Evolutionary conservation across 1,140 invertebrate genomes (phyloP), one percentile per base, ranked within the genome.

Genomic region (Ceratina calcarata): DNA sequence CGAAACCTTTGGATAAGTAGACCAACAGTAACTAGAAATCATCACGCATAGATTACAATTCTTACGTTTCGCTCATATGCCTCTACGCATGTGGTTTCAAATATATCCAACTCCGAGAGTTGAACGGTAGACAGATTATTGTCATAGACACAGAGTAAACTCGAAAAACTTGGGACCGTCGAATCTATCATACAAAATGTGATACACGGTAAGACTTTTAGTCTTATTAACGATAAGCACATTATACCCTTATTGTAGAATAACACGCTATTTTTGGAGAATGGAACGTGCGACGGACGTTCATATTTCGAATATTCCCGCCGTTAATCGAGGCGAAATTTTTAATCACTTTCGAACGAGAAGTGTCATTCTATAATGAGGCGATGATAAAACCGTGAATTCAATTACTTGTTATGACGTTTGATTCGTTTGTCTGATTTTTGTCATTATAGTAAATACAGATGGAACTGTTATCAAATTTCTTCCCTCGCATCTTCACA

Each of bases 361-460:
- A 45, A 64, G 77, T 87, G 85, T 86, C 88, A 87, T 89, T 89
- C 83, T 86, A 62, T 72, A 75, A 88, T 87, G 79, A 64, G 80
- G 74, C 20, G 64, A 74, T 70, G 66, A 66, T 32, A 65, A 77
- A 61, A 68, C 61, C 68, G 57, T 62, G 73, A 69, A 70, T 83
- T 69, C 76, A 68, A 82, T 81, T 68, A 72, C 74, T 51, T 74
- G 67, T 82, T 80, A 49, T 22, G 22, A 72, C 80, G 66, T 80
- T 80, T 87, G 83, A 77, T 85, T 88, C 79, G 82, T 74, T 84
- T 45, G 55, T 61, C 70, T 80, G 64, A 85, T 83, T 88, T 84
- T 78, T 88, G 80, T 86, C 72, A 84, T 53, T 73, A 57, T 68
- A 83, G 86, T 84, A 88, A 85, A 86, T 71, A 51, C 86, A 85